Evolutionary conservation across 2,113 vertebrate species (phyloP), one percentile per base, ranked within the genome.

Genomic region (Sinocyclocheilus anshuiensis): DNA sequence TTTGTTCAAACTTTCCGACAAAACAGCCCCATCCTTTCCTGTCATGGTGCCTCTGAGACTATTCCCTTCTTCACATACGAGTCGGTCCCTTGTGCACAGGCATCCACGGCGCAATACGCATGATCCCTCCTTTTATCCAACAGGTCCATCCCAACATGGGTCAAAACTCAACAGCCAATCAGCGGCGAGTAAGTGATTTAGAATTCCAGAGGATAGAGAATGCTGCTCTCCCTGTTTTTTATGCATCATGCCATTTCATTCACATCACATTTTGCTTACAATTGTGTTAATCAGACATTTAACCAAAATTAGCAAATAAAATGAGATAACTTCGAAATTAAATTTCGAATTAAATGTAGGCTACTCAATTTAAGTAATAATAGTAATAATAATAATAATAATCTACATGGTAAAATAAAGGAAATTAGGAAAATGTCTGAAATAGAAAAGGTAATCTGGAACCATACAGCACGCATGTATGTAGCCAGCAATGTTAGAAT

Each of bases 101-200:
- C 94, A 93, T 96, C 94, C 93, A 92, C 94, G 93, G 93, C 92
- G 90, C 91, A 95, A 95, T 96, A 96, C 95, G 94, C 94, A 90
- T 93, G 94, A 96, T 95, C 94, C 95, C 92, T 95, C 95, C 93
- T 98, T 98, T 98, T 98, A 98, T 98, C 96, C 96, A 97, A 96
- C 97, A 97, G 97, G 96, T 96, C 96, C 94, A 95, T 96, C 96
- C 96, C 96, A 95, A 94, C 96, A 93, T 94, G 96, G 96, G 96
- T 96, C 96, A 96, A 94, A 94, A 92, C 89, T 87, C 94, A 92
- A 92, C 96, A 98, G 96, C 97, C 97, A 98, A 99, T 99, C 97
- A 96, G 94, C 93, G 93, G 94, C 91, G 22, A 89, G 86, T 45
- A 89, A 84, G 84, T 57, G 90, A 91, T 94, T 95, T 95, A 93